Conservation (phyloP, 2,797 vertebrate genomes). For the Sciurus vulgaris region DNA sequence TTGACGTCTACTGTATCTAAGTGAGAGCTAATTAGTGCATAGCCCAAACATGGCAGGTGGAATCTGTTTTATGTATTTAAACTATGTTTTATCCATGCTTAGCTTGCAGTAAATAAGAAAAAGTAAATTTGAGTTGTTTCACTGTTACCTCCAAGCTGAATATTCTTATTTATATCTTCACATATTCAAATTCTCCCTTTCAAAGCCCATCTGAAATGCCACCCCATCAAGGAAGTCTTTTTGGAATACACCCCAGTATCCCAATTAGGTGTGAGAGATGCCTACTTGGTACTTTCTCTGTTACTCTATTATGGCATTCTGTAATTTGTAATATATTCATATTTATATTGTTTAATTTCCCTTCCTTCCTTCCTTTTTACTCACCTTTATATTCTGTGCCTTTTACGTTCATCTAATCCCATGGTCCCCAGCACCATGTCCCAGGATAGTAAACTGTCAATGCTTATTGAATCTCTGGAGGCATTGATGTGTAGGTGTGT, state of each 20-base stretch:
- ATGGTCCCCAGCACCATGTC: not conserved
- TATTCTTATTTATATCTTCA: not conserved
- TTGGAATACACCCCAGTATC: not conserved
- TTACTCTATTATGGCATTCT: not conserved
- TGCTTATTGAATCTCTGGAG: not conserved
- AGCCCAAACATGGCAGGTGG: not conserved
- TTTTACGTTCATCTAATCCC: not conserved
- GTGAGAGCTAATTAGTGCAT: not conserved
- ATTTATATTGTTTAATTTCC: not conserved
- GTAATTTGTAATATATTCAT: not conserved
- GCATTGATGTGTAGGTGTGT: not conserved
- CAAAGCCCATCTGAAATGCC: not conserved
- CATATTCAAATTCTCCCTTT: not conserved
- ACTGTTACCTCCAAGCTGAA: not conserved
- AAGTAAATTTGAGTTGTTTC: not conserved
- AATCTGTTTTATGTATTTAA: constrained; percentile 54
- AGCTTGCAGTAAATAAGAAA: not conserved
- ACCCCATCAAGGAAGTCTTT: not conserved
- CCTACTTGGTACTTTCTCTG: not conserved
- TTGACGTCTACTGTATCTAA: not conserved
- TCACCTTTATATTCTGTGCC: not conserved
- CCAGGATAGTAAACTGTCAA: not conserved
- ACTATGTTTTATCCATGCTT: constrained; percentile 21
- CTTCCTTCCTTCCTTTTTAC: not conserved
- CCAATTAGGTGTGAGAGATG: not conserved